phyloP scores from a whole-genome alignment of 1,140 invertebrate genomes.

The Atta cephalotes region DNA sequence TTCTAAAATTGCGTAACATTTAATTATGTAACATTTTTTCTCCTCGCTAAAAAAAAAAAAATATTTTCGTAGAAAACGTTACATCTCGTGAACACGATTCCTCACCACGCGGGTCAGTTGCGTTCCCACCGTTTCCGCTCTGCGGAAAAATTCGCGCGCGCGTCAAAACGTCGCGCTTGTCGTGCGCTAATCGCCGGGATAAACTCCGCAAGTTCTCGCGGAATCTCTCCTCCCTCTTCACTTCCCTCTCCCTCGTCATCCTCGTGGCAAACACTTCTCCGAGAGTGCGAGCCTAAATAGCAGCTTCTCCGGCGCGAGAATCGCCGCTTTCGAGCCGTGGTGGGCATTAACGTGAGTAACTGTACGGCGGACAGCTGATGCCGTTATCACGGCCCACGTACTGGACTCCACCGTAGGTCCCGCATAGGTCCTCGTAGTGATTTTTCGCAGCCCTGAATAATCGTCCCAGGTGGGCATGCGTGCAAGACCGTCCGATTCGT shows the following conservation, averaged over 20 bases:
- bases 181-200: slow-evolving; percentile 58
- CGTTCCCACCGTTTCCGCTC: slow-evolving; percentile 39
- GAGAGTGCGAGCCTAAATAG: slow-evolving; percentile 55
- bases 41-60: not conserved
- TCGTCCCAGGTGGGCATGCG: slow-evolving; percentile 63
- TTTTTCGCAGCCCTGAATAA: slow-evolving; percentile 62
- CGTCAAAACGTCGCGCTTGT: slow-evolving; percentile 59
- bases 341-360: slow-evolving; percentile 69
- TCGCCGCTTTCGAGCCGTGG: slow-evolving; percentile 53
- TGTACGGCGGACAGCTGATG: slow-evolving; percentile 64
- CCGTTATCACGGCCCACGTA: slow-evolving; percentile 69
- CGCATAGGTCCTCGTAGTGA: slow-evolving; percentile 14
- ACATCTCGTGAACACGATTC: slow-evolving; percentile 32
- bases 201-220: slow-evolving; percentile 43
- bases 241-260: not conserved
- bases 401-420: slow-evolving; percentile 32
- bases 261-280: slow-evolving; percentile 7
- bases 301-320: slow-evolving; percentile 50
- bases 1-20: not conserved
- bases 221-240: slow-evolving; percentile 29
- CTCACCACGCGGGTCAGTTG: not conserved
- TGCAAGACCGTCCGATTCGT: slow-evolving; percentile 55
- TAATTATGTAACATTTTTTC: not conserved
- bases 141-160: slow-evolving; percentile 40
- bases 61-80: not conserved